Evolutionary conservation across 2,113 vertebrate genomes (phyloP).

Genomic region (Enhydra lutris): DNA sequence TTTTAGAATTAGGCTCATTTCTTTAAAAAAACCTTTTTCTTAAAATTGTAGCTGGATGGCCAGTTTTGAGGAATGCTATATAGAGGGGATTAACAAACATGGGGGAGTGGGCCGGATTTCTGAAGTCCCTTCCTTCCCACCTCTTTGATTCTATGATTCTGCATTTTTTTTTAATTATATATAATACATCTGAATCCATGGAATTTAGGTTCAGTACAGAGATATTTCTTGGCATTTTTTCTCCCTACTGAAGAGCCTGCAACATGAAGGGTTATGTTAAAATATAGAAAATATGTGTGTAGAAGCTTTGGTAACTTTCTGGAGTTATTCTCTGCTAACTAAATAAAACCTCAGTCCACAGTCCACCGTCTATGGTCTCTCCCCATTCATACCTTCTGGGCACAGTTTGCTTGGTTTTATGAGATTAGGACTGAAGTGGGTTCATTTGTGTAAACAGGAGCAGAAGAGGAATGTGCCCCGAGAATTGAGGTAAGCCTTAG

Average conservation of each 20-base stretch:
- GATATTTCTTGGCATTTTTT: not conserved
- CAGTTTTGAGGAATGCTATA: not conserved
- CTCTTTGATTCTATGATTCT: not conserved
- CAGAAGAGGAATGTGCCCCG: not conserved
- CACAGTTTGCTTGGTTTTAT: slow-evolving; percentile 25
- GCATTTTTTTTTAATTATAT: not conserved
- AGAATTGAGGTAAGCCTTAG: not conserved
- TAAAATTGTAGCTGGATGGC: not conserved
- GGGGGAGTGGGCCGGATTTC: not conserved
- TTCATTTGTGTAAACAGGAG: slow-evolving; percentile 22
- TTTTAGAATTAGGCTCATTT: not conserved
- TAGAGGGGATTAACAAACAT: not conserved
- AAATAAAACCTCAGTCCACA: not conserved
- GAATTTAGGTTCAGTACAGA: not conserved
- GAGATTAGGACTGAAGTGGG: not conserved
- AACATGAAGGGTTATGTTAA: not conserved
- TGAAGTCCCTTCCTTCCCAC: not conserved
- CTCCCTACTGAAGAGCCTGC: not conserved
- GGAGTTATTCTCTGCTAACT: not conserved
- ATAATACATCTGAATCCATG: not conserved
- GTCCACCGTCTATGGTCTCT: not conserved
- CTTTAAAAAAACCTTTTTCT: not conserved
- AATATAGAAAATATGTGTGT: not conserved
- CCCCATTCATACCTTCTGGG: not conserved
- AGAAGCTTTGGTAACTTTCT: not conserved